Conservation (phyloP, 2,888 invertebrate species). For the Drosophila suboccidentalis region DNA sequence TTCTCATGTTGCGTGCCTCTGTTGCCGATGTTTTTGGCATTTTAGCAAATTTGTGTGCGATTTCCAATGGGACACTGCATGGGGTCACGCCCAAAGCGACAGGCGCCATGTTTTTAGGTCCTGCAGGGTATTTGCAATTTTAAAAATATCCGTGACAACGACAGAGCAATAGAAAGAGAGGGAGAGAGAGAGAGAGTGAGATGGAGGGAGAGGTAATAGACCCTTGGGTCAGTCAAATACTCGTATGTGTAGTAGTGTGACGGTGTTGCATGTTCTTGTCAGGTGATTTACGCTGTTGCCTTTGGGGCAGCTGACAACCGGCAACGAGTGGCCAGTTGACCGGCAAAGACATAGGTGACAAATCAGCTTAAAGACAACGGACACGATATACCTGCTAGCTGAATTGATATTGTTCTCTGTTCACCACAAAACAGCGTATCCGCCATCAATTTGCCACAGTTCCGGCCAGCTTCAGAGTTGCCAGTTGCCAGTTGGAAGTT, state of each 20-base stretch:
- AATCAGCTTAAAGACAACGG: constrained; percentile 42
- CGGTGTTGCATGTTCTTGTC: constrained; percentile 61
- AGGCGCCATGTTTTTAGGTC: constrained; percentile 29
- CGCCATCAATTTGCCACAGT: constrained; percentile 51
- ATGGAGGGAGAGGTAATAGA: neutral
- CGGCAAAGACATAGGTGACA: constrained; percentile 45
- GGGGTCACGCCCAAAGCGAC: constrained; percentile 4
- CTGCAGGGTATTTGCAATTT: constrained; percentile 23
- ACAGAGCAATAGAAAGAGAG: neutral
- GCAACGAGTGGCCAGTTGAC: constrained; percentile 16
- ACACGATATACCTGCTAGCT: constrained; percentile 16
- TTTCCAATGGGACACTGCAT: constrained; percentile 36
- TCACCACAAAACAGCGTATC: constrained; percentile 46
- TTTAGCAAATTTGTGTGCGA: constrained; percentile 65
- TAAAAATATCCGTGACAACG: constrained; percentile 54
- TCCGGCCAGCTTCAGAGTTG: constrained; percentile 27
- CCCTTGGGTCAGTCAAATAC: constrained; percentile 44
- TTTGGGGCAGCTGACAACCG: constrained; percentile 19
- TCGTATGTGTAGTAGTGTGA: constrained; percentile 16
- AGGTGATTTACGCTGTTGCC: constrained; percentile 45
- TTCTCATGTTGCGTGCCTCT: constrained; percentile 36
- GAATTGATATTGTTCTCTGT: constrained; percentile 16
- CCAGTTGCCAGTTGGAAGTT: constrained; percentile 18
- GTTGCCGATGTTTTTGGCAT: constrained; percentile 57
- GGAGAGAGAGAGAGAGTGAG: too few relatives aligned